Conservation (phyloP, 2,113 vertebrate species). For the Burhinus bistriatus region DNA sequence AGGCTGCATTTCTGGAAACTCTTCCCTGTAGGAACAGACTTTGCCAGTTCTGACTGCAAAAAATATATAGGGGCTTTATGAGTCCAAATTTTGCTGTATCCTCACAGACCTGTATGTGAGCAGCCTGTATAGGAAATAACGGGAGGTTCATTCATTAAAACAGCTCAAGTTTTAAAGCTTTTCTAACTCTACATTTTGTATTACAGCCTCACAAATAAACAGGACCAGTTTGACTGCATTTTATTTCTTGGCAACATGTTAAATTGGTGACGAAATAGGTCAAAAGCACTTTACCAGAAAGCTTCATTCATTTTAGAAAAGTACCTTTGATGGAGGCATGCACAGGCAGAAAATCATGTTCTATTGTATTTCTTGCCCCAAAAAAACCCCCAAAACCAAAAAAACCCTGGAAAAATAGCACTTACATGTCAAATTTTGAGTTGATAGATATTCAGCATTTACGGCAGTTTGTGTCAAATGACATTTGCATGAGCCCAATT, state of each 20-base stretch:
- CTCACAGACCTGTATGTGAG: neutral
- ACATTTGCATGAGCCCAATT: neutral
- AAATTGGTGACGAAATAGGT: conserved; percentile 7
- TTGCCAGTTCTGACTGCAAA: neutral
- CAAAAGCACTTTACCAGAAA: conserved; percentile 20
- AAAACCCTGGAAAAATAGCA: neutral
- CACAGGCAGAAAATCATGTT: conserved; percentile 12
- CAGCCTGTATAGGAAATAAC: neutral
- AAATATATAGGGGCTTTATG: neutral
- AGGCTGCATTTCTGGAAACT: neutral
- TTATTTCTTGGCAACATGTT: neutral
- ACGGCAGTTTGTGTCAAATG: neutral
- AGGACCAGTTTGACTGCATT: neutral
- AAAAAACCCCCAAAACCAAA: neutral
- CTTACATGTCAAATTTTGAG: neutral
- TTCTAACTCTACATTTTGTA: neutral
- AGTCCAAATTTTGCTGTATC: neutral
- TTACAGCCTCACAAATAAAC: neutral
- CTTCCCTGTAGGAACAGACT: neutral
- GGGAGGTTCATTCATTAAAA: neutral
- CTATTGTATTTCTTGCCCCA: conserved; percentile 22
- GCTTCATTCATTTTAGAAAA: neutral
- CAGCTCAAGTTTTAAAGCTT: neutral
- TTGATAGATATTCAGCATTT: neutral
- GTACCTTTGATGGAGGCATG: neutral